Evolutionary conservation across 2,888 invertebrate genomes (phyloP).

Genomic region (Lomographa bimaculata): DNA sequence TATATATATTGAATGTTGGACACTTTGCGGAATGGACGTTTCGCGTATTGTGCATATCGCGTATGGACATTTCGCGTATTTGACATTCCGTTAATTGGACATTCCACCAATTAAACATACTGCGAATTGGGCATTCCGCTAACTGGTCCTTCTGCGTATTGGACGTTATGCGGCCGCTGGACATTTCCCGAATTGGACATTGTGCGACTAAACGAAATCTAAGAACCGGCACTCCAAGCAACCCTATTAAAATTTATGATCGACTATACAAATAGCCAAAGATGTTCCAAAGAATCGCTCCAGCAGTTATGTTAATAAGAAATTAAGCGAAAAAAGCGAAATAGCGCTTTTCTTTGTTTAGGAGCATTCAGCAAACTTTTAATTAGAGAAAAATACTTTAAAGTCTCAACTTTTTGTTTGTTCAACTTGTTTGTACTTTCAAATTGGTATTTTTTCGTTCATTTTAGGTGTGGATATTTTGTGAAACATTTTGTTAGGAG

Average conservation of each 20-base stretch:
- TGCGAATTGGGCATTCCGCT: too few relatives aligned
- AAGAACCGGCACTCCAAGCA: neutral
- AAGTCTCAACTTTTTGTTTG: slow-evolving; percentile 30
- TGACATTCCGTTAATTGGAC: too few relatives aligned
- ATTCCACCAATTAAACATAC: too few relatives aligned
- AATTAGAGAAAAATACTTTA: slow-evolving; percentile 32
- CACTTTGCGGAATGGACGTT: too few relatives aligned
- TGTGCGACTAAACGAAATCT: too few relatives aligned
- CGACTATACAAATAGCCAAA: slow-evolving; percentile 14
- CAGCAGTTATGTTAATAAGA: slow-evolving; percentile 16
- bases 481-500: neutral
- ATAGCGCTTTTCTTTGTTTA: slow-evolving; percentile 25
- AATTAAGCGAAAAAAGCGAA: slow-evolving; percentile 16
- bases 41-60: too few relatives aligned
- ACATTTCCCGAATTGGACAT: too few relatives aligned
- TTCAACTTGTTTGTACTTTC: slow-evolving; percentile 26
- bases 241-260: slow-evolving; percentile 14
- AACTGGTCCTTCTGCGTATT: too few relatives aligned
- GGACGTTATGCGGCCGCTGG: too few relatives aligned
- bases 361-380: slow-evolving; percentile 30
- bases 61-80: too few relatives aligned
- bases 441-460: slow-evolving; percentile 28
- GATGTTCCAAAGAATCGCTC: slow-evolving; percentile 11
- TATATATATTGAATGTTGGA: too few relatives aligned
- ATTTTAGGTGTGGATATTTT: slow-evolving; percentile 18